Evolutionary conservation across 2,797 vertebrate species (phyloP).

Genomic region (Platalea minor): DNA sequence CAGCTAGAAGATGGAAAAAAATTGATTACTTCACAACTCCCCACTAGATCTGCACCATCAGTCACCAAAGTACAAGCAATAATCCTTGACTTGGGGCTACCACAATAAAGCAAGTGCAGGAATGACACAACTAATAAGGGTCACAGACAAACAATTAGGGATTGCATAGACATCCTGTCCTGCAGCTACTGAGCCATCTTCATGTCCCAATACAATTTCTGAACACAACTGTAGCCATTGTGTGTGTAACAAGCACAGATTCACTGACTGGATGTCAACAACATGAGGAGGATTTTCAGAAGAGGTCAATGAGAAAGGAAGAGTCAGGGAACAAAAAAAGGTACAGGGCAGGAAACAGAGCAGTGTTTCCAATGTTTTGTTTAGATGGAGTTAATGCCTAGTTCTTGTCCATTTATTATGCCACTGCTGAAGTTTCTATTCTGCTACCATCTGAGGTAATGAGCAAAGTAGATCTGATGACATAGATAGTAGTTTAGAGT

Average conservation of each 20-base stretch:
- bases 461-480: neutral
- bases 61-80: neutral
- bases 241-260: neutral
- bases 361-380: neutral
- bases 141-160: neutral
- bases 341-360: neutral
- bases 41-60: neutral
- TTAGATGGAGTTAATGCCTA: neutral
- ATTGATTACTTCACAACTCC: neutral
- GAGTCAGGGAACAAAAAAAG: neutral
- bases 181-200: neutral
- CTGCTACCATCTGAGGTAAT: neutral
- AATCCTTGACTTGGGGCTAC: neutral
- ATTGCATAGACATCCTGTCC: neutral
- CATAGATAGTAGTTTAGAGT: neutral
- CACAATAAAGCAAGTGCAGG: neutral
- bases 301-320: neutral
- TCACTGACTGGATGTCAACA: neutral
- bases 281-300: neutral
- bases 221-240: neutral
- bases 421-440: neutral
- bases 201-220: neutral
- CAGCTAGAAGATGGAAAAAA: neutral
- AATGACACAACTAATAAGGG: neutral
- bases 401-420: neutral